Evolutionary conservation across 2,797 vertebrate species (phyloP).

Genomic region (Mus caroli): DNA sequence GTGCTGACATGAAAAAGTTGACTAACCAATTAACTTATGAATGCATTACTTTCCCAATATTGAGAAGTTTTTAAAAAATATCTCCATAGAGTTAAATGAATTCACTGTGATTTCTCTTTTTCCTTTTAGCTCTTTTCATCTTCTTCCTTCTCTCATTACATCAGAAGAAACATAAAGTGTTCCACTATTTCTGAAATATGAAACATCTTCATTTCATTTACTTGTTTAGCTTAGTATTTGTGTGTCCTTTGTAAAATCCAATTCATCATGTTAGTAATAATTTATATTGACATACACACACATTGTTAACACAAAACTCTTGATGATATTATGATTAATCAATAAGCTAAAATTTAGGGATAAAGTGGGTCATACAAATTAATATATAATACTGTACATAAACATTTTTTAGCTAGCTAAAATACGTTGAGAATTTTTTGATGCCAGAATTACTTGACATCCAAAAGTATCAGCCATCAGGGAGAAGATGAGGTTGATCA

Average conservation of each 20-base stretch:
- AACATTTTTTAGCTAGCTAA: slow-evolving; percentile 8
- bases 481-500: neutral
- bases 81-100: neutral
- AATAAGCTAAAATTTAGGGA: neutral
- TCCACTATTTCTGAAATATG: neutral
- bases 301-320: neutral
- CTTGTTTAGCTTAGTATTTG: neutral
- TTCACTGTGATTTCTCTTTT: neutral
- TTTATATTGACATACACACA: neutral
- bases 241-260: neutral
- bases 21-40: neutral
- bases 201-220: neutral
- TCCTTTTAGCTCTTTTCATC: neutral
- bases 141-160: neutral
- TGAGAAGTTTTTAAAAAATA: neutral
- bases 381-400: neutral
- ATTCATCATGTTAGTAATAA: neutral
- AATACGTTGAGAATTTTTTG: slow-evolving; percentile 6
- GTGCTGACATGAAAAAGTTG: neutral
- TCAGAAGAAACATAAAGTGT: neutral
- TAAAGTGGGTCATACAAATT: neutral
- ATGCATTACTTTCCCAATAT: neutral
- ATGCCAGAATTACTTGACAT: neutral
- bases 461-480: neutral
- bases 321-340: neutral